Base-by-base conservation (phyloP, 2,888 invertebrate species). In the Cantharis lateralis region DNA sequence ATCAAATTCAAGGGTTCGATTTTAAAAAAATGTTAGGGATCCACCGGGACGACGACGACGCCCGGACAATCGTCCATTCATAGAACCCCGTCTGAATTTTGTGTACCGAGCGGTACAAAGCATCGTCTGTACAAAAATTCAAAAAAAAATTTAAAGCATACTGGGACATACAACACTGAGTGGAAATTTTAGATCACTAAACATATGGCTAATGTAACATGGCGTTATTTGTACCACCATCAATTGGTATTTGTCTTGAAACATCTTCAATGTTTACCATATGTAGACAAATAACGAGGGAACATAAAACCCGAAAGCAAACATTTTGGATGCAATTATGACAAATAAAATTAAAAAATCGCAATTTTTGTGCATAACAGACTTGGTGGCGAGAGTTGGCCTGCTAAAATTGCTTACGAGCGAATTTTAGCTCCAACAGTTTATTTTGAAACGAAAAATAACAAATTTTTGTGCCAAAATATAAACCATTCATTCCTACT, bases 241-340 rank as follows among this genome's bases (percentile, higher is more conserved):
- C 66, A 26, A 16, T 66, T 64, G 20, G 28, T 74, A 32, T 74
- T 74, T 69, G 70, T 63, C 61, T 62, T 70, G 15, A 15, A 70
- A 70, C 18, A 10, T 66, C 64, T 66, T 66, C 64, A n/a, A 68
- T 77, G 74, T 77, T 77, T 75, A 70, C 77, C 71, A 62, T 71
- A 26, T 48, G 62, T 15, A 74, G 69, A 62, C 64, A 74, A 74
- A 61, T 66, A 63, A 63, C 63, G 63, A n/a, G 48, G 48, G n/a
- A 48, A 48, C n/a, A 7, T 2, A 7, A 48, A 48, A 48, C 48
- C 48, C 5, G n/a, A 48, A 28, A 32, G 3, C 32, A 10, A 10
- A 32, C 11, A 32, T 48, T 48, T 48, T 48, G 48, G n/a, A 48
- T n/a, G 48, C n/a, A 48, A 48, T 48, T 48, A 48, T n/a, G 48